A percentile compares a stretch with the other conserved stretches of the same genome.
phyloP scores from a whole-genome alignment of 2,113 vertebrate genomes.

The Chionis minor region DNA sequence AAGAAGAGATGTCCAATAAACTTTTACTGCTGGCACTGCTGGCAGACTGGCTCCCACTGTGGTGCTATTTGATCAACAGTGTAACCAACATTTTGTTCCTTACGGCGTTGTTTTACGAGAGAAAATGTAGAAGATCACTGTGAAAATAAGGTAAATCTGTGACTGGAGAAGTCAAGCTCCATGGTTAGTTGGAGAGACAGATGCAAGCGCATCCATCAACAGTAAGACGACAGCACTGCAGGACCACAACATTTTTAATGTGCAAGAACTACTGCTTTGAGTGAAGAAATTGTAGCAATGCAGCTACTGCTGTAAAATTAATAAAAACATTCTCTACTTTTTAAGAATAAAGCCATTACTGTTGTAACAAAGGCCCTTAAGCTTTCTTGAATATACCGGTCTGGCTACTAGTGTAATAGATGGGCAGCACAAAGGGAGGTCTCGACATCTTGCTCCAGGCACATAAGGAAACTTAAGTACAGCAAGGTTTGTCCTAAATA shows the following conservation, averaged over 20 bases:
- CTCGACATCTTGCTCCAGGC: not conserved
- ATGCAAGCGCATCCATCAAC: not conserved
- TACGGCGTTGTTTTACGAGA: not conserved
- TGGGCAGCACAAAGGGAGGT: not conserved
- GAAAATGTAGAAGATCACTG: not conserved
- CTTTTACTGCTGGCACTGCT: not conserved
- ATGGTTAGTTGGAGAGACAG: not conserved
- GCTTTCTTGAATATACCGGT: accelerated
- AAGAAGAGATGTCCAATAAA: not conserved
- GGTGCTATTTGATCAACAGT: not conserved
- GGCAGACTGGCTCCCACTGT: not conserved
- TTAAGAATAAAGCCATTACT: not conserved
- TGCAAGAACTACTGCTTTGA: not conserved
- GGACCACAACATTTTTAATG: not conserved
- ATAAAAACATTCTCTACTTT: not conserved
- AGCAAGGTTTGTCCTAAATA: not conserved
- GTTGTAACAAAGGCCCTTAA: not conserved
- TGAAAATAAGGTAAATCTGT: not conserved
- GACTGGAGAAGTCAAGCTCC: not conserved
- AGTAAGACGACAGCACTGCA: not conserved
- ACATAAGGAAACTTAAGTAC: not conserved
- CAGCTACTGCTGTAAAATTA: not conserved
- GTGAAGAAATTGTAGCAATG: not conserved
- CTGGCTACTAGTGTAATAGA: not conserved
- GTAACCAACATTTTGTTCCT: not conserved